Evolutionary conservation across 2,888 invertebrate genomes (phyloP).

Genomic region (Mesorhabditis belari): DNA sequence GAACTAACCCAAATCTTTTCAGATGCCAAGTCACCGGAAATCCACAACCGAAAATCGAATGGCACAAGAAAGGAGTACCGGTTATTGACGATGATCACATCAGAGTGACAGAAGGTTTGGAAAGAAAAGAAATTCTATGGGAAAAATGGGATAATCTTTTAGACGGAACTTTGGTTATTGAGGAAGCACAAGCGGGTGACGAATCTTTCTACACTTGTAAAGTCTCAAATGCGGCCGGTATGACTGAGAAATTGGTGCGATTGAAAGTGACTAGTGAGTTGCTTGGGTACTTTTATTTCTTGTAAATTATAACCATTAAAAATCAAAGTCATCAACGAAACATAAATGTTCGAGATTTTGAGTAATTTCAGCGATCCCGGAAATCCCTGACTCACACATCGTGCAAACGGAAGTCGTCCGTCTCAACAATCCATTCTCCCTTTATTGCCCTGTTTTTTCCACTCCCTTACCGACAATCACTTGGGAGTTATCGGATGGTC

Average conservation of each 20-base stretch:
- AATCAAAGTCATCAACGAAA: too few relatives aligned
- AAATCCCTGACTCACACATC: constrained; percentile 41
- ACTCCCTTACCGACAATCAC: constrained; percentile 46
- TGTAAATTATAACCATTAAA: too few relatives aligned
- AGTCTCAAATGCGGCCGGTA: constrained; percentile 63
- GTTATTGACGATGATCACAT: constrained; percentile 15
- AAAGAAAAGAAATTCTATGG: background rate
- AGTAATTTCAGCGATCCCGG: constrained; percentile 34
- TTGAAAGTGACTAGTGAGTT: constrained; percentile 59
- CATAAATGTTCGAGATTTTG: background rate
- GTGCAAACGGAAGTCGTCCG: constrained; percentile 28
- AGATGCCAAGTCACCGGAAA: constrained; percentile 35
- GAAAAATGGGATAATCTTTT: background rate
- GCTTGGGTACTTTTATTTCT: too few relatives aligned
- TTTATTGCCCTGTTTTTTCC: constrained; percentile 50
- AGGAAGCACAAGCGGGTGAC: constrained; percentile 50
- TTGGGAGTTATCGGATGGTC: constrained; percentile 43
- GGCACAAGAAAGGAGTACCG: constrained; percentile 34
- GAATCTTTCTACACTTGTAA: constrained; percentile 63
- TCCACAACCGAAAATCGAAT: constrained; percentile 26
- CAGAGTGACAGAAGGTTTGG: background rate
- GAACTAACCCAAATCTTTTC: background rate
- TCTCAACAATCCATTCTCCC: constrained; percentile 36
- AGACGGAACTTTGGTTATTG: constrained; percentile 37
- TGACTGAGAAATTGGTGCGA: constrained; percentile 58